Base-by-base conservation (phyloP, 2,888 invertebrate genomes). In the Amphipoea lucens region DNA sequence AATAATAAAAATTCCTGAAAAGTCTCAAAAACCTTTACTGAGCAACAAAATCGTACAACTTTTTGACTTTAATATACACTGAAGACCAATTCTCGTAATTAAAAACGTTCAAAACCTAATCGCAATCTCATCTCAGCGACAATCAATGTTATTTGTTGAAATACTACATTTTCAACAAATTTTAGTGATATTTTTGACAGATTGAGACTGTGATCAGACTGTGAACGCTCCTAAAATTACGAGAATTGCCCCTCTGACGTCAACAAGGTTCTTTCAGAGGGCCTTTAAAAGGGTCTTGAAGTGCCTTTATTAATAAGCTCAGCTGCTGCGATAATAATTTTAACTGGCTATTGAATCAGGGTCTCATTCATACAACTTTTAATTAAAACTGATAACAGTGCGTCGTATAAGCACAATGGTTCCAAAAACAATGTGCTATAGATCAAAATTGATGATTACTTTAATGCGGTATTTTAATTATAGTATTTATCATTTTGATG, bases 361-460 rank as follows among this genome's bases (percentile, higher is more conserved):
- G 65, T 57, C 66, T 78, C 71, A 78, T 82, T 88, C 81, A 88
- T 79, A 79, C 60, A 87, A 90, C 69, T 90, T 90, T 90, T 90
- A 90, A 90, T 90, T 90, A 90, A 84, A 88, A 78, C 68, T 82
- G 78, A 85, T 90, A 90, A 88, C 89, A 72, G 78, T 69, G 70
- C 70, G 54, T 74, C 20, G 40, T 63, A 36, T 79, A 57, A 81
- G 62, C 12, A 81, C 68, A 89, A 86, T 69, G 78, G 57, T 71
- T 76, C 77, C 62, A 23, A 42, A 74, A 76, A 85, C 83, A 85
- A 85, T 79, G 73, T 36, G 42, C 42, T 72, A 68, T 72, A 60
- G 60, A 81, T 85, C 82, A 75, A 75, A 85, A 75, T 84, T 77
- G 74, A 72, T 87, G 76, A 85, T 85, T 75, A 81, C 66, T 84